phyloP scores from a whole-genome alignment of 2,113 vertebrate species.

The Deroptyus accipitrinus region DNA sequence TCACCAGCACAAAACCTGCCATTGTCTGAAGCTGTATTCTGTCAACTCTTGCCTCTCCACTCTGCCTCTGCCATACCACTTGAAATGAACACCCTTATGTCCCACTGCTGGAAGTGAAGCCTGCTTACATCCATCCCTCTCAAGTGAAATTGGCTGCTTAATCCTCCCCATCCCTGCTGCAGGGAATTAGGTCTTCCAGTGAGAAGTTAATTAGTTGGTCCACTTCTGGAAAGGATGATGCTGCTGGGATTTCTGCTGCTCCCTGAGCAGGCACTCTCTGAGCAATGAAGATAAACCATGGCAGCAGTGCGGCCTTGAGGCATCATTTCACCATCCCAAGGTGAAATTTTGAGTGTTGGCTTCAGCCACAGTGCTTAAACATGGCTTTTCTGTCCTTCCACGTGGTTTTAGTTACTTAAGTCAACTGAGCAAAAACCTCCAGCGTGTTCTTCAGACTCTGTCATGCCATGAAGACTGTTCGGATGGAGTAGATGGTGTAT shows the following conservation, averaged over 20 bases:
- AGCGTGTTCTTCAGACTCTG: neutral
- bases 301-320: neutral
- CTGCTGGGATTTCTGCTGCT: neutral
- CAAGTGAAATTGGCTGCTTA: neutral
- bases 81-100: neutral
- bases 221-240: neutral
- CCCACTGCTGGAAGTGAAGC: neutral
- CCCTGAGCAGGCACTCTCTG: neutral
- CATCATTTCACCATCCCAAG: neutral
- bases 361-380: neutral
- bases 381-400: neutral
- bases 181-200: neutral
- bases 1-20: neutral
- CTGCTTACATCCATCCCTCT: neutral
- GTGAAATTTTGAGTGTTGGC: neutral
- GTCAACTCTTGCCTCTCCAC: neutral
- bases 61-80: neutral
- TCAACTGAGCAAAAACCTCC: neutral
- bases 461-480: neutral
- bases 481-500: neutral
- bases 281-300: neutral
- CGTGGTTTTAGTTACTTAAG: neutral
- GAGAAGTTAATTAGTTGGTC: neutral
- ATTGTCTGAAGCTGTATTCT: fast-evolving
- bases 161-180: neutral